Base-by-base conservation (phyloP, 2,797 vertebrate species). In the Simalia tracyae region DNA sequence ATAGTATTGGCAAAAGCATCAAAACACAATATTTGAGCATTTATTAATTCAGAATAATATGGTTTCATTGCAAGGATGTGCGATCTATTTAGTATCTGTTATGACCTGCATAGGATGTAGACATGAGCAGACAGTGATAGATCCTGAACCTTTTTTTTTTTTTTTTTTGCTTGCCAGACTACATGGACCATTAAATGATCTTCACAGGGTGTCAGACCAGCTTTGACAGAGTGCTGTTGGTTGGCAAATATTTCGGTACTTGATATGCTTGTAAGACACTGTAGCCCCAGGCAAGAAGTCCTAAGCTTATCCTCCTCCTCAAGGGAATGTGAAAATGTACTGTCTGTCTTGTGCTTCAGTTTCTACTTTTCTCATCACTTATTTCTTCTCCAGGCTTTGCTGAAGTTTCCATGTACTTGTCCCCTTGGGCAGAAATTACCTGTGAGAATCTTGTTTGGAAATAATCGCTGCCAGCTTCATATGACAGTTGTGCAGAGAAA, bases 401-500 rank as follows among this genome's bases (percentile, higher is more conserved):
- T 90, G 22, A 64, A 22, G 66, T 89, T 90, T 93, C 59, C 66
- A 87, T 46, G 59, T 50, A 26, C 64, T 57, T 81, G 84, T 50
- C 84, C 81, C 84, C 22, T 50, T 87, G 84, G 85, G 60, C 84
- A 90, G 91, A 85, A 90, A 84, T 84, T 90, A 89, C 92, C 88
- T 88, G 68, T 92, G 84, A 89, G 84, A 84, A 92, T 88, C 59
- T 92, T 72, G 87, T 84, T 89, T 87, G 60, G 66, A 84, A 54
- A 87, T 68, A 87, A 57, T 61, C 87, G 6, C 8, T 90, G 68
- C 88, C 84, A 28, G 84, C 57, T 87, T 86, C 88, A 54, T 56
- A 28, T 89, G 84, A 87, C 84, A 84, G 84, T 59, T 19, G 68
- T 81, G 59, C 50, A 22, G 8, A 81, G 5, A 76, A 76, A 59